These are phyloP conservation scores for Eupithecia exiguata DNA, from an alignment of 2,888 invertebrate species.

Conservation along the genomic window DNA sequence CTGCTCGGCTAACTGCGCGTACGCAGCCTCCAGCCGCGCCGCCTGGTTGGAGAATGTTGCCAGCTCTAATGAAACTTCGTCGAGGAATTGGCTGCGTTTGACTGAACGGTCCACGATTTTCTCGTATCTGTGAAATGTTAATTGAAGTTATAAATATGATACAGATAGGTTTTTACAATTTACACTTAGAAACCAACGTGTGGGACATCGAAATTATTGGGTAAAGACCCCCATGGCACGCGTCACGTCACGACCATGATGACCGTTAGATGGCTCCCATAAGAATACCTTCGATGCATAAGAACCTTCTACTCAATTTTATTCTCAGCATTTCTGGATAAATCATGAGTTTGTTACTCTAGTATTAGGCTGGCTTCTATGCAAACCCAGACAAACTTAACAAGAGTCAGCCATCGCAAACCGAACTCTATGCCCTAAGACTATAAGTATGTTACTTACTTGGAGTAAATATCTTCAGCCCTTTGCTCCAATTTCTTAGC, in stretches of 20 bases:
- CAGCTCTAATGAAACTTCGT: conserved; percentile 89
- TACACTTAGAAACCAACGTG: background rate
- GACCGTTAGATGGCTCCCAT: too few relatives aligned
- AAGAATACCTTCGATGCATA: too few relatives aligned
- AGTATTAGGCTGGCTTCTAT: too few relatives aligned
- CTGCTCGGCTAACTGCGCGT: conserved; percentile 87
- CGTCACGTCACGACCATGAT: too few relatives aligned
- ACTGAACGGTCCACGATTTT: conserved; percentile 91
- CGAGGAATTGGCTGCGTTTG: conserved; percentile 91
- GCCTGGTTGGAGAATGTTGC: conserved; percentile 87
- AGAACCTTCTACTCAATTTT: too few relatives aligned
- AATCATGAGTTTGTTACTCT: too few relatives aligned
- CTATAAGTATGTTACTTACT: conserved; percentile 53
- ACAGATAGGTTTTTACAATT: background rate
- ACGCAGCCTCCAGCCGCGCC: conserved; percentile 88
- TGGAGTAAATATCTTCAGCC: conserved; percentile 91
- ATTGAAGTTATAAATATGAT: background rate
- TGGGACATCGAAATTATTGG: too few relatives aligned
- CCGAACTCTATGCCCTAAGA: background rate
- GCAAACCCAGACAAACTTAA: too few relatives aligned
- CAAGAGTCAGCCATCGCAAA: background rate
- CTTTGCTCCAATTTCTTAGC: conserved; percentile 95
- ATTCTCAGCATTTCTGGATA: too few relatives aligned
- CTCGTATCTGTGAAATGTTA: conserved; percentile 87
- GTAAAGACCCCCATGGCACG: too few relatives aligned